Base-by-base conservation (phyloP, 2,888 invertebrate genomes). In the Alloscopus bannaensis region DNA sequence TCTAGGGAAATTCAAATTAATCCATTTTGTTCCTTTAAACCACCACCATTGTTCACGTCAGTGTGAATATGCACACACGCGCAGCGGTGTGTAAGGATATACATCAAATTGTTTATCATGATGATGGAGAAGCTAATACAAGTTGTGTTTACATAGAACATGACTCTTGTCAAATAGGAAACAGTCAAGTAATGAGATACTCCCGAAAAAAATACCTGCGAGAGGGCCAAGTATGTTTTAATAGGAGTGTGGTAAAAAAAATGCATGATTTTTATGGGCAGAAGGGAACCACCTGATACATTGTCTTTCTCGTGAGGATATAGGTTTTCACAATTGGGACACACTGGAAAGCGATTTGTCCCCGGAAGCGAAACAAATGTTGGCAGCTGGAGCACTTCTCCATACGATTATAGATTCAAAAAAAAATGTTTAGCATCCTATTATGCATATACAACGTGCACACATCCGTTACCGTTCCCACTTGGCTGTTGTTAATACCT, bases 161-260 rank as follows among this genome's bases (percentile, higher is more conserved):
- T 47, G 65, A 72, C 64, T 52, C 50, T 62, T 71, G 71, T 71
- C 64, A 36, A 28, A 65, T 18, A 31, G 72, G 72, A 64, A 72
- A 64, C 64, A 52, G 31, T 62, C 52, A 72, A 72, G 72, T 72
- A 72, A 72, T 72, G 72, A 72, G 72, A 72, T 72, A 64, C n/a
- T 72, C 52, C 13, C 42, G 16, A 2, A 0, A 22, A 36, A 60
- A 36, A 68, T 29, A 40, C 59, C 11, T 47, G 18, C 55, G 22
- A 8, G 18, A 16, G 24, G 13, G 22, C 28, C 13, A 20, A 47
- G 47, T 18, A 18, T 31, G 36, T 47, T 66, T 22, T 72, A 72
- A 72, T 72, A 64, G 64, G 72, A 72, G 62, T 52, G n/a, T 72
- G 40, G 6, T 40, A 11, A 2, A 0, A 22, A 36, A 60, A 36